Evolutionary conservation across 1,140 invertebrate species (phyloP), one percentile per base, ranked within the genome.

Genomic region (Oreohelix idahoensis): DNA sequence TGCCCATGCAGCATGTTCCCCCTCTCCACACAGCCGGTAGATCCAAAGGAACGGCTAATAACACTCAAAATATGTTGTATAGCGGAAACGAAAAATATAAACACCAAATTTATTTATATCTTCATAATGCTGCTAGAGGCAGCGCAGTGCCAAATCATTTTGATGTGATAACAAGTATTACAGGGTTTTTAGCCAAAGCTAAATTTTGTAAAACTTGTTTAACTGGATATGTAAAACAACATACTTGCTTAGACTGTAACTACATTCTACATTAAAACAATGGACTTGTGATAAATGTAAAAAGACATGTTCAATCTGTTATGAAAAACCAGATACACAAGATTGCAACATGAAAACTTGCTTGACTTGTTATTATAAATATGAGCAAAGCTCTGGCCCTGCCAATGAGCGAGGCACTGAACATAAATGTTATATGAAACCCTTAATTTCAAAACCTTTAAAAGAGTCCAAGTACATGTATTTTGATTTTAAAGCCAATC

Each of bases 231-330:
- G 2, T 11, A 58, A 58, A 58, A 11, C 53, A 58, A 58, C 53
- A 58, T 58, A 58, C 53, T 23, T 58, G 53, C 20, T 4, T 23
- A 58, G 53, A 58, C 20, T 5, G 26, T 58, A 58, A 58, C 5
- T 4, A 58, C 10, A 58, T 58, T 15, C 53, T 58, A 58, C 8
- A 23, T 5, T 5, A 58, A 58, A 58, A 23, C 53, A 58, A 58
- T 58, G 53, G 53, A 58, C 53, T 58, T 58, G 53, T 58, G 53
- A 58, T 58, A 58, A 58, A 58, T 58, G 53, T n/a, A n/a, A n/a
- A n/a, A n/a, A n/a, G n/a, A n/a, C n/a, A n/a, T n/a, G n/a, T n/a
- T 58, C 53, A 58, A 58, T 58, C 5, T 23, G 26, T 58, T 58
- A 58, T 58, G 53, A 58, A 58, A 58, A 58, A 58, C 13, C 13